Base-by-base conservation (phyloP, 2,113 vertebrate species). In the Sterrhoptilus dennistouni region DNA sequence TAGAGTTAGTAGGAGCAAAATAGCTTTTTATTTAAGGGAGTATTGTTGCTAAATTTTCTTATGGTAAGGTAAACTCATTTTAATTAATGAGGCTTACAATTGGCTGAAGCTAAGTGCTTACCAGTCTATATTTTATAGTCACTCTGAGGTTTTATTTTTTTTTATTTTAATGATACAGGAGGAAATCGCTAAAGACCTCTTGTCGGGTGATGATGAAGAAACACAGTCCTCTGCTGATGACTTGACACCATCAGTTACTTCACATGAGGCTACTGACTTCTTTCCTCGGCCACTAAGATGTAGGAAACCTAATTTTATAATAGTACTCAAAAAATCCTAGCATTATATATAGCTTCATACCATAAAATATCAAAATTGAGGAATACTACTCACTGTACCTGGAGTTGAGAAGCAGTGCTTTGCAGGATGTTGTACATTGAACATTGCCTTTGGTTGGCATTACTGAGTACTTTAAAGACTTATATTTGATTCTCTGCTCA, bases 211-310 rank as follows among this genome's bases (percentile, higher is more conserved):
- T 96, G 99, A 99, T 89, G 99, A 99, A 97, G 99, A 99, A 98
- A 99, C 99, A 5, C 99, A 99, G 96, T 99, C 99, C 45, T 99
- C 99, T 69, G 99, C 99, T 72, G 99, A 99, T 97, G 99, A 99
- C 90, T 98, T 99, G 81, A 99, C 99, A 35, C 99, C 99, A 14
- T 99, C 99, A 14, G 99, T 99, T 91, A 99, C 99, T 57, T 99
- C 99, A 23, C 99, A 99, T n/a, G 99, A 99, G 96, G 97, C 99
- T 93, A 99, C 99, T 0, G 99, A 99, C 96, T 99, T 99, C 97
- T 99, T 99, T 90, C 99, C 99, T 93, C 98, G 99, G 89, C 99
- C 99, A 52, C 98, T 99, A 94, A 98, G 99, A 98, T 99, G 99
- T 99, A 98, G 98, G 99, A 87, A 94, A 63, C 36, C 12, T 80